Conservation (phyloP, 92 coral and sea anemone species). For the Epizoanthus illoricatus region DNA sequence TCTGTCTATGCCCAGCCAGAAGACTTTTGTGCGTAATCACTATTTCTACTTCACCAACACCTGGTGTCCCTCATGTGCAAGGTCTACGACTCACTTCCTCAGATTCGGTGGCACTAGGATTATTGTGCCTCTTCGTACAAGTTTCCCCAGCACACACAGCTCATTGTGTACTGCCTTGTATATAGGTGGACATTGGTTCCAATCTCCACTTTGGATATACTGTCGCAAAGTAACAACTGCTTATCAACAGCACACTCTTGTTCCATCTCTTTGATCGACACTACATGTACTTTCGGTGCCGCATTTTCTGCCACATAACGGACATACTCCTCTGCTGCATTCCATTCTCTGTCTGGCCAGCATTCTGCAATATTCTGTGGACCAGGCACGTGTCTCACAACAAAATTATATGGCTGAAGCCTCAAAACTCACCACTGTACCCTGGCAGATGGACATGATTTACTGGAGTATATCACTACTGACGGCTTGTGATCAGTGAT, state of each 20-base stretch:
- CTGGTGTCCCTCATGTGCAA: background rate
- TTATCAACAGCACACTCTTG: too few species aligned
- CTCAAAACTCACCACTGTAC: conserved; percentile 52
- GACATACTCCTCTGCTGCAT: conserved; percentile 31
- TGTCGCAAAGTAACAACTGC: too few species aligned
- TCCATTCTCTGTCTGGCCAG: background rate
- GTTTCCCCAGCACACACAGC: conserved; percentile 1
- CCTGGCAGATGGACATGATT: conserved; percentile 27
- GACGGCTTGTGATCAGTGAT: conserved; percentile 52
- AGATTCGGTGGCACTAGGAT: background rate
- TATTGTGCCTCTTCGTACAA: background rate
- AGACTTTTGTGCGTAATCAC: background rate
- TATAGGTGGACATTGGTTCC: too few species aligned
- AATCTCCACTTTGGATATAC: too few species aligned
- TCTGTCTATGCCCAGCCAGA: too few species aligned
- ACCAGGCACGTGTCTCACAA: conserved; percentile 40
- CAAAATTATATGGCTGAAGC: conserved; percentile 46
- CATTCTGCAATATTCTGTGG: conserved; percentile 45
- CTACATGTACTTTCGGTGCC: background rate
- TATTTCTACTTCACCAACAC: background rate
- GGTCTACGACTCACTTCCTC: background rate
- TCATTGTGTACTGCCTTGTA: too few species aligned
- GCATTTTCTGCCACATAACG: conserved; percentile 16
- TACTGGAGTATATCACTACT: conserved; percentile 36
- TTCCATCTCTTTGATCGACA: too few species aligned